A percentile compares a stretch with the other conserved stretches of the same genome.
phyloP scores from a whole-genome alignment of 2,888 invertebrate genomes.

The Lasioglossum marginatum region DNA sequence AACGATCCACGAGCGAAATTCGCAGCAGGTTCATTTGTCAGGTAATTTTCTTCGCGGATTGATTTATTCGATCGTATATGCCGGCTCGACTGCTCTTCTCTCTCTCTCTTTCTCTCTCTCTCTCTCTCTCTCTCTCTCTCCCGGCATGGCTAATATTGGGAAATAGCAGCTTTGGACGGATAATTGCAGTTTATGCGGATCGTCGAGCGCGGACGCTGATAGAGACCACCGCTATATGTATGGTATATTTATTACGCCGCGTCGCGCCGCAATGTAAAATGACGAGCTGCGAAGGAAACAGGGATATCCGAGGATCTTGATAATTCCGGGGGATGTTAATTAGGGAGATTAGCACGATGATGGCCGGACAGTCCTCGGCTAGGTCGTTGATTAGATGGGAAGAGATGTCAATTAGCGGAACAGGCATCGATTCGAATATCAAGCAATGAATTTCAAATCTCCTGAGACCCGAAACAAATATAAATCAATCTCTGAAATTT shows the following conservation, averaged over 20 bases:
- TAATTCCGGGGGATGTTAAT: background rate
- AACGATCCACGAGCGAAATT: background rate
- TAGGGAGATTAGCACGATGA: background rate
- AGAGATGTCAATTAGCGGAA: background rate
- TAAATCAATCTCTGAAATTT: background rate
- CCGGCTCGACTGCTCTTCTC: background rate
- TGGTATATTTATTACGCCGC: background rate
- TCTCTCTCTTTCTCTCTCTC: too few species aligned
- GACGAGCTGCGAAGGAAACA: background rate
- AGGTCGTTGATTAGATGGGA: background rate
- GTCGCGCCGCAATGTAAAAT: background rate
- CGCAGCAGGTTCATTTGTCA: background rate
- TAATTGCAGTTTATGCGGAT: conserved; percentile 1
- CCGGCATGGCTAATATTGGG: background rate
- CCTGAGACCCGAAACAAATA: background rate
- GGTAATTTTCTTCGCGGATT: background rate
- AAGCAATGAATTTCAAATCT: background rate
- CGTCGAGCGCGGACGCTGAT: background rate
- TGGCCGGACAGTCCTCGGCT: background rate
- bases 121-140: too few species aligned
- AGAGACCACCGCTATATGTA: background rate
- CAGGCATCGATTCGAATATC: background rate
- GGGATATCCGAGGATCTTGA: background rate
- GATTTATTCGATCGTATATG: background rate
- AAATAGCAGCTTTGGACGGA: background rate